Percentiles rank a stretch among this genome's conserved stretches.
These are phyloP conservation scores for Ciconia nigra DNA, from an alignment of 2,797 vertebrate genomes.

Conservation along the genomic window DNA sequence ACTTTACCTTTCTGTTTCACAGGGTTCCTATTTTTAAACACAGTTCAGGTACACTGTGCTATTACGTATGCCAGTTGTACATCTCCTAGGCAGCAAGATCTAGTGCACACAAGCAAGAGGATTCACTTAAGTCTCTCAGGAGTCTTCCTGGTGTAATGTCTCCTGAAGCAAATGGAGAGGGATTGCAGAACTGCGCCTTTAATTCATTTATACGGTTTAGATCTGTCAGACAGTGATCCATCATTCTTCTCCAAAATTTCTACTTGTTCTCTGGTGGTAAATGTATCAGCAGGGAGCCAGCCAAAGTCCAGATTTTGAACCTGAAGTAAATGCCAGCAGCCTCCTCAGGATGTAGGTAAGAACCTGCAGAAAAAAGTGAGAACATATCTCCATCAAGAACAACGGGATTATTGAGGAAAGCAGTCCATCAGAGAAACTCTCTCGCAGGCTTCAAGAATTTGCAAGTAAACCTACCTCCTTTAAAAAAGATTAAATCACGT, in stretches of 20 bases:
- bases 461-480: neutral
- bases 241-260: neutral
- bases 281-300: neutral
- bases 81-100: neutral
- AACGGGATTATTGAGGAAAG: neutral
- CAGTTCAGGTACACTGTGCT: neutral
- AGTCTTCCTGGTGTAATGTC: neutral
- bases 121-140: neutral
- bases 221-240: neutral
- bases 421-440: neutral
- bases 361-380: neutral
- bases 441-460: neutral
- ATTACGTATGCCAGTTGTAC: neutral
- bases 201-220: neutral
- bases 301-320: neutral
- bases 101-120: neutral
- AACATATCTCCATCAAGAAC: neutral
- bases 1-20: neutral
- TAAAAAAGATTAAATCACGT: neutral
- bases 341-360: neutral
- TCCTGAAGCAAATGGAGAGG: neutral
- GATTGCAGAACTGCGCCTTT: neutral
- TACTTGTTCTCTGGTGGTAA: neutral
- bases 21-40: neutral
- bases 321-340: neutral